Evolutionary conservation across 1,140 invertebrate species (phyloP).

Genomic region (Doryteuthis pealeii): DNA sequence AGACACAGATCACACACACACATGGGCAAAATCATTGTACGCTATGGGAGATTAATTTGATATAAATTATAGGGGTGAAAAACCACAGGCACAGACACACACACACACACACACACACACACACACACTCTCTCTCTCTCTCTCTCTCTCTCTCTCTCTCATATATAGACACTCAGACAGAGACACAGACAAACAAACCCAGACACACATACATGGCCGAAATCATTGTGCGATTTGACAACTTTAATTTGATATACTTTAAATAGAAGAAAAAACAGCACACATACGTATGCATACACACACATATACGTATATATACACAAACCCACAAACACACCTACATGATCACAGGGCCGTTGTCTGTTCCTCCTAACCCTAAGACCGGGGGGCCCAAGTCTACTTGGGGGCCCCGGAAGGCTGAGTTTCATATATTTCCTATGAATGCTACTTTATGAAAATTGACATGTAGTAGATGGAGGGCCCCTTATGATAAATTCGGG

Average conservation of each 20-base stretch:
- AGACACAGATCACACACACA: background rate
- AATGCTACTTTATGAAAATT: too few relatives aligned
- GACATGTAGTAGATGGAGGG: too few relatives aligned
- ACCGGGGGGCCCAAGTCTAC: too few relatives aligned
- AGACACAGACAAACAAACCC: background rate
- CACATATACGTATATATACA: background rate
- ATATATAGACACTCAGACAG: background rate
- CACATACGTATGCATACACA: background rate
- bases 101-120: background rate
- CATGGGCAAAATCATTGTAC: background rate
- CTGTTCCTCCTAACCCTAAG: too few relatives aligned
- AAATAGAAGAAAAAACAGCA: background rate
- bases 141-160: background rate
- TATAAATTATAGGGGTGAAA: background rate
- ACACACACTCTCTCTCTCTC: background rate
- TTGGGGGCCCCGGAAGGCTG: too few relatives aligned
- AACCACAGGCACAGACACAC: background rate
- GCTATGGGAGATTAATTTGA: background rate
- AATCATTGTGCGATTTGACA: background rate
- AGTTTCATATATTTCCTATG: too few relatives aligned
- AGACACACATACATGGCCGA: background rate
- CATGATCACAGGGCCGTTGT: too few relatives aligned
- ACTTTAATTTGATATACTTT: background rate
- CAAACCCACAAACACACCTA: background rate
- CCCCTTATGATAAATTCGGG: too few relatives aligned